Evolutionary conservation across 2,797 vertebrate species (phyloP), one percentile per base, ranked within the genome.

Genomic region (Pterois miles): DNA sequence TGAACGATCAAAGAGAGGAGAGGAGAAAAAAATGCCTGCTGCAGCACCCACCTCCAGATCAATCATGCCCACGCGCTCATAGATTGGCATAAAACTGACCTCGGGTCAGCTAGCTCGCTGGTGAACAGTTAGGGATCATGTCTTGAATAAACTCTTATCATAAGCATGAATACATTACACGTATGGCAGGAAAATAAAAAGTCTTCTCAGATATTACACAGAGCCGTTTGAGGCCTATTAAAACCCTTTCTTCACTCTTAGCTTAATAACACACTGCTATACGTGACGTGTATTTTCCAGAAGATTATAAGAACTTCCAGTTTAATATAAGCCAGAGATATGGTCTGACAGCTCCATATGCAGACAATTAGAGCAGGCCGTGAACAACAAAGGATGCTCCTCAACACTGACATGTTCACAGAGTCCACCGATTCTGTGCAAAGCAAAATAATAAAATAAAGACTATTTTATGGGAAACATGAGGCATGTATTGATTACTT

Each of bases 291-390:
- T 66, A 72, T 82, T 91, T 91, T 88, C 81, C 84, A 87, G 66
- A 87, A 81, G 60, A 82, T 82, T 74, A 74, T 80, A 75, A 75
- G 72, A 76, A 82, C 25, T 65, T 81, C 70, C 76, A 66, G 69
- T 86, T 75, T 86, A 80, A 90, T 80, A 76, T 36, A 71, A 76
- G 27, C 60, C 81, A 85, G 80, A 77, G 27, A 74, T 78, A 48
- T 52, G 58, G 50, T 66, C 64, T 82, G 84, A 83, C 89, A 87
- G 70, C 75, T 71, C 74, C 85, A 90, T 78, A 43, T 83, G 84
- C 67, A 72, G 76, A 78, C 59, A 66, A 84, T 91, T 86, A 90
- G 31, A 72, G 34, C 54, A 34, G 34, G 22, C 60, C 56, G 25
- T 52, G 64, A 60, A 70, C 65, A 71, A 72, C 70, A 82, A 59